Evolutionary conservation across 2,888 invertebrate genomes (phyloP).

Genomic region (Trichopoda pennipes): DNA sequence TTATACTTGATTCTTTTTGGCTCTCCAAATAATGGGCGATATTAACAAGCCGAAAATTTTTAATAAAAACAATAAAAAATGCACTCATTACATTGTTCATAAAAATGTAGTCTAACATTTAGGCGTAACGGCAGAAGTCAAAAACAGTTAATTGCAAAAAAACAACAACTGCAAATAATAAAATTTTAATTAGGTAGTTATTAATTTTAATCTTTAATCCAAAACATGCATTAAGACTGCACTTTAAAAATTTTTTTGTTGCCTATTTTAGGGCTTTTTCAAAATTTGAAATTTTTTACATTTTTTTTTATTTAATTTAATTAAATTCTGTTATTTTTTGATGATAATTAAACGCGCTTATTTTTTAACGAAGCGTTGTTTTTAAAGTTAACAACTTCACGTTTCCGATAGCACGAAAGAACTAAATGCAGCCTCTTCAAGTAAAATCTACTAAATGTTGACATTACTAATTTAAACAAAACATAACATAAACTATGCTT

Average conservation of each 20-base stretch:
- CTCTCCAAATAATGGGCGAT: conserved; percentile 34
- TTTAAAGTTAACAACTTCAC: conserved; percentile 73
- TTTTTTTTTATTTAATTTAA: not conserved
- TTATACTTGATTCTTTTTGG: not conserved
- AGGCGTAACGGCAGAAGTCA: conserved; percentile 17
- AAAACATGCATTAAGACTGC: not conserved
- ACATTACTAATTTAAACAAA: conserved; percentile 70
- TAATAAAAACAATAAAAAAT: not conserved
- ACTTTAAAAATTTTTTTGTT: not conserved
- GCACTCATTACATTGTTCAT: conserved; percentile 2
- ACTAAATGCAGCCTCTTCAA: conserved; percentile 72
- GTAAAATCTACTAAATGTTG: conserved; percentile 71
- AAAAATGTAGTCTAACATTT: conserved; percentile 17
- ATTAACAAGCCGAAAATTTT: conserved; percentile 14
- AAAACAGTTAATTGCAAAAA: not conserved
- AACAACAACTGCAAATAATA: not conserved
- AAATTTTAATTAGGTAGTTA: too few relatives aligned
- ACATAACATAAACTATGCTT: conserved; percentile 50
- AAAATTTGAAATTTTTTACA: not conserved
- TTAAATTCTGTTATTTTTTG: conserved; percentile 7
- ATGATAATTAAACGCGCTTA: conserved; percentile 15
- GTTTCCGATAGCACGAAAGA: conserved; percentile 76
- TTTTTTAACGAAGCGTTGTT: conserved; percentile 11
- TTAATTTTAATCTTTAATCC: too few relatives aligned
- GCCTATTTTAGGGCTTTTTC: conserved; percentile 38